Percentiles rank a stretch among this genome's conserved stretches.
These are phyloP conservation scores for Glomeris marginata DNA, from an alignment of 2,888 invertebrate genomes.

Conservation along the genomic window DNA sequence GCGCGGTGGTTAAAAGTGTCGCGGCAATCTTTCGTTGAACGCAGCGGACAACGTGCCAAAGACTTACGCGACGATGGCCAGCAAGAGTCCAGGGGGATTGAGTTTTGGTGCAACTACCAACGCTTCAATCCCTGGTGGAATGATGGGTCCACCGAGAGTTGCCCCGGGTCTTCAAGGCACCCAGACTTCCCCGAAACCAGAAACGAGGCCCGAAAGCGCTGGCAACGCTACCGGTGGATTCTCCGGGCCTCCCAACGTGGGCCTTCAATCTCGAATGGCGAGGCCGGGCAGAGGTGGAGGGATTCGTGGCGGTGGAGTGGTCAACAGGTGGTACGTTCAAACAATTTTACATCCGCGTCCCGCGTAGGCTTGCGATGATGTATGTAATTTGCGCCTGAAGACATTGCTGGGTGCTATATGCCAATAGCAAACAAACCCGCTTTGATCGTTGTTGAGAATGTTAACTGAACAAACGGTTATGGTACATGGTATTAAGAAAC, in stretches of 20 bases:
- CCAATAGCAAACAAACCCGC: slow-evolving; percentile 15
- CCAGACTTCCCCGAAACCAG: slow-evolving; percentile 12
- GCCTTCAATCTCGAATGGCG: no score
- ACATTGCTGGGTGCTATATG: slow-evolving; percentile 13
- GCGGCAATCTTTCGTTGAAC: background rate
- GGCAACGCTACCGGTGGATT: background rate
- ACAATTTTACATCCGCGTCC: no score
- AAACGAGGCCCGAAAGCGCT: slow-evolving; percentile 8
- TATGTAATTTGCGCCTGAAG: slow-evolving; percentile 17
- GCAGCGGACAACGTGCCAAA: slow-evolving; percentile 52
- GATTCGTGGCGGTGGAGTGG: background rate
- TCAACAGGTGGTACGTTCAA: background rate
- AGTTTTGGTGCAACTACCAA: slow-evolving; percentile 3
- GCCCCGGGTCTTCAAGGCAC: slow-evolving; percentile 4
- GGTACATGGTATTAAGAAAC: no score
- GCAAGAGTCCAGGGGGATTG: slow-evolving; percentile 17
- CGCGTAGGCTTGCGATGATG: slow-evolving; percentile 13
- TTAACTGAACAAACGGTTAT: no score
- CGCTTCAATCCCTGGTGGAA: background rate
- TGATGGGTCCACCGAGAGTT: background rate
- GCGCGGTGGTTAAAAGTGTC: no score
- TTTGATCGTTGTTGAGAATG: no score
- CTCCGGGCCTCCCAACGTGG: slow-evolving; percentile 3
- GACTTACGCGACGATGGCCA: slow-evolving; percentile 74
- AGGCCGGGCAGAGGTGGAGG: slow-evolving; percentile 35